Evolutionary conservation across 2,888 invertebrate species (phyloP), one percentile per base, ranked within the genome.

Genomic region (Alviniconcha strummeri): DNA sequence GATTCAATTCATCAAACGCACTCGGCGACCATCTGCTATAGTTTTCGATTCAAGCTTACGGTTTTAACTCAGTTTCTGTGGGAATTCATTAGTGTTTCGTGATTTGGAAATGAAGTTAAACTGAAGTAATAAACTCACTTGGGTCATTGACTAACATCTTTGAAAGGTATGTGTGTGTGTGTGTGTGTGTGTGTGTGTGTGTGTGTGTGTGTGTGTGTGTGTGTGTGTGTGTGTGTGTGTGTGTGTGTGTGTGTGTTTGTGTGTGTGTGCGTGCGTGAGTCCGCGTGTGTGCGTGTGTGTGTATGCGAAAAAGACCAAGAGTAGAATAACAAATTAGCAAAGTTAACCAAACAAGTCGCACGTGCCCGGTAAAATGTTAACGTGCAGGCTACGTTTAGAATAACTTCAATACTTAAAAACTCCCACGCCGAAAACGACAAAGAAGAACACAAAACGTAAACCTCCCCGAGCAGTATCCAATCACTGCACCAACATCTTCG

Each of bases 201-300:
- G 36, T 36, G 36, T 36, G 36, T 36, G 36, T 36, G 36, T 36
- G 36, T 36, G 36, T 36, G 36, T 36, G 36, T 36, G 36, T 36
- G 36, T 69, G 69, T 69, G 69, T 69, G 15, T 15, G n/a, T 69
- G 69, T 5, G 69, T 5, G 69, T 5, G 69, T 11, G 60, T 80
- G 60, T 13, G 55, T 69, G 64, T 80, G 17, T 19, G 52, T 67
- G 64, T 67, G 67, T 80, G 69, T 67, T 54, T 69, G 69, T 80
- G 71, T 80, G 80, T 80, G 80, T 55, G 67, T 80, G 69, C 52
- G 80, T 80, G 71, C 69, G 71, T 80, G 80, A 4, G 80, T 80
- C 71, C 19, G 69, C 52, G 80, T 80, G 80, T 80, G 54, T 69
- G 80, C 71, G 80, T 80, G 55, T 80, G 80, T 80, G 71, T 80